phyloP scores from a whole-genome alignment of 2,113 vertebrate species.

The Alethe diademata region DNA sequence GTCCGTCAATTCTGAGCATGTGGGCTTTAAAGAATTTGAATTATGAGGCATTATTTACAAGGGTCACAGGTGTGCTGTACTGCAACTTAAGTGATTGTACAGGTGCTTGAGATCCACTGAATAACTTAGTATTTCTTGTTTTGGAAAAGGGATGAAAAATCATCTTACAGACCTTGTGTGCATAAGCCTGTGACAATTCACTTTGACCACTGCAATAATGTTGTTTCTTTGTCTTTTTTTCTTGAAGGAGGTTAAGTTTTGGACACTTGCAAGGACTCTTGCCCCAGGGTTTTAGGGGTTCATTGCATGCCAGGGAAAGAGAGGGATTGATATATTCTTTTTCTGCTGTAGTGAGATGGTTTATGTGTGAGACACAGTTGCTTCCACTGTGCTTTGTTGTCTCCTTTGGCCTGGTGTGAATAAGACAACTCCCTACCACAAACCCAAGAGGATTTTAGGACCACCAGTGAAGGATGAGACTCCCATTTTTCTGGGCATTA shows the following conservation, averaged over 20 bases:
- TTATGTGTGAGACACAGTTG: not conserved
- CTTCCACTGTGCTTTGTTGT: not conserved
- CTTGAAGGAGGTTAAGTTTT: not conserved
- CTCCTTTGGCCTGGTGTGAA: not conserved
- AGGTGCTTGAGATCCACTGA: not conserved
- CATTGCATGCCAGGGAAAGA: not conserved
- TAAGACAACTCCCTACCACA: not conserved
- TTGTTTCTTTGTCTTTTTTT: not conserved
- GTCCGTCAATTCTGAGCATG: not conserved
- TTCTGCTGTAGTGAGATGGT: not conserved
- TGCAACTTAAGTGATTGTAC: not conserved
- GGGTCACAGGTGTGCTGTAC: not conserved
- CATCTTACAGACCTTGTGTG: not conserved
- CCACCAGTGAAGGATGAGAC: not conserved
- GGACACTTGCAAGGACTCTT: not conserved
- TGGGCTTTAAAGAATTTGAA: not conserved
- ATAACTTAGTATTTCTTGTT: not conserved
- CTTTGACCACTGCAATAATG: accelerated
- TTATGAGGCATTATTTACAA: not conserved
- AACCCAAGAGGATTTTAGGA: not conserved
- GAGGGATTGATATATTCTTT: not conserved
- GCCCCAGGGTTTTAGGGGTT: not conserved
- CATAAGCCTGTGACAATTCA: not conserved
- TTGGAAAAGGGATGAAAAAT: not conserved
- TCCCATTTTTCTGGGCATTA: accelerated